Evolutionary conservation across 2,888 invertebrate species (phyloP), one percentile per base, ranked within the genome.

Genomic region (Heliconius aoede): DNA sequence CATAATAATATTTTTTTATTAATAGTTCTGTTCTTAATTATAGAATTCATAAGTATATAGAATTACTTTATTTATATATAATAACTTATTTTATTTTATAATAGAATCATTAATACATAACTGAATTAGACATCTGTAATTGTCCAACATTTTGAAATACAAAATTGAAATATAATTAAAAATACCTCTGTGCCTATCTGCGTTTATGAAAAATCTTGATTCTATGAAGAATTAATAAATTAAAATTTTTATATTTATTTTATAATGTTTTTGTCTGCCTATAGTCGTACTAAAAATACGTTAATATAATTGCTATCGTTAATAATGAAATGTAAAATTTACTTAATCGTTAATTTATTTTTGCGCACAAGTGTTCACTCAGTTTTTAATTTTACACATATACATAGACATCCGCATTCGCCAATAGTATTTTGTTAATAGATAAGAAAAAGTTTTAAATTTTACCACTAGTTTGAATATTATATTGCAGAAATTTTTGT

Each of bases 401-500:
- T 18, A 64, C 30, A 32, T 4, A 64, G 18, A 55, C n/a, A n/a
- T 11, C 32, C 46, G 46, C 7, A 64, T 65, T 21, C 15, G 4
- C 24, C n/a, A 4, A 32, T 36, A 40, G 15, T 8, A 24, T 36
- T 40, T 36, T 36, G 24, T 36, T 26, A 24, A 24, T 36, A 65
- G 24, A 24, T 15, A 65, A 18, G 18, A 15, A 24, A 5, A 64
- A 13, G 40, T 24, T 40, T 65, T 65, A 8, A 65, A 24, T 64
- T 36, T 64, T 36, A 51, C 32, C 24, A 32, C 32, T 32, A 71
- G 18, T 58, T 68, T n/a, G 13, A n/a, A n/a, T n/a, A n/a, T 7
- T 15, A 30, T 65, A 55, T 26, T 30, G 60, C 46, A 69, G 64
- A 75, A 51, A 24, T n/a, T 61, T 21, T 15, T 78, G 58, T 36